phyloP scores from a whole-genome alignment of 2,888 invertebrate genomes.

The Scaeva pyrastri region DNA sequence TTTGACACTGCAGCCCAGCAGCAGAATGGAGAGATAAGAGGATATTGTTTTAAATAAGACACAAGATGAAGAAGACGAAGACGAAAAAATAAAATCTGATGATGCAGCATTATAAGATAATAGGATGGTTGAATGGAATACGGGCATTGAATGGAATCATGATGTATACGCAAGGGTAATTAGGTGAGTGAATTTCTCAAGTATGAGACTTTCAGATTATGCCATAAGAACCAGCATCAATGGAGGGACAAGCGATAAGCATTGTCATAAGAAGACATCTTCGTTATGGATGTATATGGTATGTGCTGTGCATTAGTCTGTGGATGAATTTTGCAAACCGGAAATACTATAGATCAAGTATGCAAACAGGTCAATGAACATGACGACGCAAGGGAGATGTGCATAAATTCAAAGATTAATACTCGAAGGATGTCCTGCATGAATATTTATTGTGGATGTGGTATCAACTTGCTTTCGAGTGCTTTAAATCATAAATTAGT shows the following conservation, averaged over 20 bases:
- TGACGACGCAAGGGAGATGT: not conserved
- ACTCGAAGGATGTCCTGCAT: not conserved
- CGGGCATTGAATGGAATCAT: not conserved
- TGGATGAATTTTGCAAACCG: not conserved
- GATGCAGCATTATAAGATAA: slow-evolving; percentile 32
- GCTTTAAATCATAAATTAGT: too few species aligned
- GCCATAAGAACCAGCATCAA: not conserved
- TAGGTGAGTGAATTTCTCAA: slow-evolving; percentile 23
- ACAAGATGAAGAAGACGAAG: slow-evolving; percentile 24
- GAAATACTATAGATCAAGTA: slow-evolving; percentile 21
- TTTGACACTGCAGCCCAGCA: slow-evolving; percentile 86
- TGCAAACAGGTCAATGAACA: slow-evolving; percentile 50
- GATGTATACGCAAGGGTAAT: slow-evolving; percentile 27
- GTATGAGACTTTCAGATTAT: slow-evolving; percentile 3
- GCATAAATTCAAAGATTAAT: slow-evolving; percentile 1
- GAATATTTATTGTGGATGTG: not conserved
- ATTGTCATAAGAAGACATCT: slow-evolving; percentile 1
- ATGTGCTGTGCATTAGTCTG: not conserved
- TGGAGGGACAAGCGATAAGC: not conserved
- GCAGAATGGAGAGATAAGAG: slow-evolving; percentile 2
- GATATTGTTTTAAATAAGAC: slow-evolving; percentile 41
- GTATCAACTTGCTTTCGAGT: not conserved
- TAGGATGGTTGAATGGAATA: slow-evolving; percentile 21
- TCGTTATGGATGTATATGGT: too few species aligned
- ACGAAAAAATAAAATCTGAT: slow-evolving; percentile 19